Conservation (phyloP, 2,113 vertebrate genomes). For the Sarotherodon lohbergeri region DNA sequence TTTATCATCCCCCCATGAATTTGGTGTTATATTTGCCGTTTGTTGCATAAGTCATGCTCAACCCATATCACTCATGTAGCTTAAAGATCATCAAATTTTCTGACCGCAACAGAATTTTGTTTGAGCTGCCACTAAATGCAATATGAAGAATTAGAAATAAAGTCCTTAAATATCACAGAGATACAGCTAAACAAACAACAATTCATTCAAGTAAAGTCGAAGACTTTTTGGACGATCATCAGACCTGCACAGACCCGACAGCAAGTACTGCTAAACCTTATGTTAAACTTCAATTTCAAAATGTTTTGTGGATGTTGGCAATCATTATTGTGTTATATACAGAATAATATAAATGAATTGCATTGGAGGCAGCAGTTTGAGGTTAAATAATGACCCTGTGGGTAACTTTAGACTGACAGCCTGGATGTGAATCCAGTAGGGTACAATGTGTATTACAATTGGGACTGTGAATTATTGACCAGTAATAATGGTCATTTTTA, state of each 20-base stretch:
- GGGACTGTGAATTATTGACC: background rate
- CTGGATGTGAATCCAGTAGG: background rate
- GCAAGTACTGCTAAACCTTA: background rate
- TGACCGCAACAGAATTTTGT: background rate
- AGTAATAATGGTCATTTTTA: background rate
- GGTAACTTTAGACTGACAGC: background rate
- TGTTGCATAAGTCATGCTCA: background rate
- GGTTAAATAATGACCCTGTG: background rate
- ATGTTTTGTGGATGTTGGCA: background rate
- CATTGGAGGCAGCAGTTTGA: background rate
- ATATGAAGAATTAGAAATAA: background rate
- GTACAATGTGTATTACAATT: background rate
- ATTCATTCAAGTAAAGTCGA: background rate
- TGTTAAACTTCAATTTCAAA: background rate
- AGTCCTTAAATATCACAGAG: background rate
- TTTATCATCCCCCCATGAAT: background rate
- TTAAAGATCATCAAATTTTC: background rate
- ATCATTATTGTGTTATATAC: background rate
- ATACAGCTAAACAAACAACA: background rate
- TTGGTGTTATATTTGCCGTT: fast-evolving
- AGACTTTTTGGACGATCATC: background rate
- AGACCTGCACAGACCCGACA: background rate
- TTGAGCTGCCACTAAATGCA: background rate
- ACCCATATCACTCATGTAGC: background rate
- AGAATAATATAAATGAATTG: background rate